Evolutionary conservation across 2,113 vertebrate genomes (phyloP).

Genomic region (Ailurus styani): DNA sequence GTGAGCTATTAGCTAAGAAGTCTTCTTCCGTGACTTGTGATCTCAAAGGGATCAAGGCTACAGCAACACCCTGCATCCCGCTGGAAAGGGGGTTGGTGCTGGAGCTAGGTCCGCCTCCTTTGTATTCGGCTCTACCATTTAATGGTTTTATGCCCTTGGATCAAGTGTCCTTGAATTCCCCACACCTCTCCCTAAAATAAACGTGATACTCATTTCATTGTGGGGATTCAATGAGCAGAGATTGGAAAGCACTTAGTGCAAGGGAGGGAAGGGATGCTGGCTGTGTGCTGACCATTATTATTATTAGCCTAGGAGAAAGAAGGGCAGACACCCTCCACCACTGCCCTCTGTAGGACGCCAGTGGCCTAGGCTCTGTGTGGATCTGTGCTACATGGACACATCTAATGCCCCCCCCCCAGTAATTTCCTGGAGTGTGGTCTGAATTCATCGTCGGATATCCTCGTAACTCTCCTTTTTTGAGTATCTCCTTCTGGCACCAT

Average conservation of each 20-base stretch:
- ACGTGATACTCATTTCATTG: neutral
- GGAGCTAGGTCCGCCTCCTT: neutral
- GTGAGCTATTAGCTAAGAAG: neutral
- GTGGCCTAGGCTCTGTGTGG: neutral
- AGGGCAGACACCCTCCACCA: neutral
- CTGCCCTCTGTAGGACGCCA: too few relatives aligned
- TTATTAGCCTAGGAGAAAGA: neutral
- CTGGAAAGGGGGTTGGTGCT: neutral
- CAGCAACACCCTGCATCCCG: neutral
- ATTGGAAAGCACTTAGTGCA: neutral
- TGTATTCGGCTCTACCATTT: neutral
- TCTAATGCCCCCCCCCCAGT: neutral
- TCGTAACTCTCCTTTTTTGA: neutral
- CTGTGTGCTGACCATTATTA: rapidly evolving
- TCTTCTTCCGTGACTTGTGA: neutral
- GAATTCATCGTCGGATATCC: neutral
- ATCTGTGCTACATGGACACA: rapidly evolving
- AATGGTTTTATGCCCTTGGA: neutral
- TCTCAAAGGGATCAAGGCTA: neutral
- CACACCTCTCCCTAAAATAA: neutral
- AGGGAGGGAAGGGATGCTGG: too few relatives aligned
- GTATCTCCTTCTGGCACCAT: neutral
- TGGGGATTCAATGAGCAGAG: neutral
- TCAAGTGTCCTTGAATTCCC: neutral
- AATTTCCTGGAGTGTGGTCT: neutral